A percentile compares a stretch with the other conserved stretches of the same genome.
phyloP scores from a whole-genome alignment of 2,888 invertebrate species.

The Fragum sueziense region DNA sequence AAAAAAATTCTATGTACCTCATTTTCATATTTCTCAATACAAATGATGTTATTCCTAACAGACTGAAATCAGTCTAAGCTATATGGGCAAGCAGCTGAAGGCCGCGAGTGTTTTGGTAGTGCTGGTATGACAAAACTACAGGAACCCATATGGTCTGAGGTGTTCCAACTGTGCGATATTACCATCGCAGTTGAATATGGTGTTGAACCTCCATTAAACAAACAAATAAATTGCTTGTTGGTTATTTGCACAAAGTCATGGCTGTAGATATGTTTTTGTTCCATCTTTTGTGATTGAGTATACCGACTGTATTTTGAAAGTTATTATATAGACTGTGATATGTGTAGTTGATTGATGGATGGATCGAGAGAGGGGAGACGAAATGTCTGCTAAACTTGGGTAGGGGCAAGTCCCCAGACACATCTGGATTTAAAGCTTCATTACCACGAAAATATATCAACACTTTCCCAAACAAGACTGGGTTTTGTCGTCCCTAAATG shows the following conservation, averaged over 20 bases:
- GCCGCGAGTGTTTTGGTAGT: background rate
- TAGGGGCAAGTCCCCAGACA: conserved; percentile 12
- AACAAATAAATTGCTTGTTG: too few relatives aligned
- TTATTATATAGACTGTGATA: conserved; percentile 21
- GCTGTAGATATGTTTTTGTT: conserved; percentile 11
- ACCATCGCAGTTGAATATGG: too few relatives aligned
- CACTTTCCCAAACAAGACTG: too few relatives aligned
- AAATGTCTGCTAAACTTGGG: background rate
- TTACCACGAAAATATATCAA: background rate
- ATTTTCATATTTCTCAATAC: too few relatives aligned
- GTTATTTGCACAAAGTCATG: background rate
- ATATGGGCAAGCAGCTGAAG: background rate
- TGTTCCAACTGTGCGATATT: too few relatives aligned
- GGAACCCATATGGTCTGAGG: too few relatives aligned
- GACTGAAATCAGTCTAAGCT: too few relatives aligned
- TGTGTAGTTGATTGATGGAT: conserved; percentile 16
- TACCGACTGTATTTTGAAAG: conserved; percentile 15
- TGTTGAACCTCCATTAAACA: too few relatives aligned
- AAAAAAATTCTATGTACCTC: too few relatives aligned
- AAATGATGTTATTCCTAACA: too few relatives aligned
- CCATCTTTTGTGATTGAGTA: conserved; percentile 13
- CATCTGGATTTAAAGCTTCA: conserved; percentile 18
- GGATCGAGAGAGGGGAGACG: background rate
- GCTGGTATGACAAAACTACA: background rate
- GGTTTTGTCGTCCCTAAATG: too few relatives aligned